Percentiles rank a stretch among this genome's conserved stretches.
These are phyloP conservation scores for Aurelia aurita complex sp. Pacific DNA, from an alignment of 30 jellyfish, hydroid and myxozoan genomes.

Conservation along the genomic window DNA sequence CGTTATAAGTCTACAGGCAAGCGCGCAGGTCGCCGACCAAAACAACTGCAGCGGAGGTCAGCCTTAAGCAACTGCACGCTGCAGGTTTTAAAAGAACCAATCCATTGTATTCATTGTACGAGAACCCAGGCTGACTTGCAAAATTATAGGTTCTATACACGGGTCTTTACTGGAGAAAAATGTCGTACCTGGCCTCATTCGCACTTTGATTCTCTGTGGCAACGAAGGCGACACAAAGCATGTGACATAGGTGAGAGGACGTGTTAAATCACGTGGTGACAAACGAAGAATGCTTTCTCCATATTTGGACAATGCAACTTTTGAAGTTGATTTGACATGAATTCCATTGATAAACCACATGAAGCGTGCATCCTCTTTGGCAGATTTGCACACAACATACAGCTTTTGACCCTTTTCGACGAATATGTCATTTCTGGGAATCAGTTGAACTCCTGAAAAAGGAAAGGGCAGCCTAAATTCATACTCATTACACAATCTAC, in stretches of 20 bases:
- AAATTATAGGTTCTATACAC: background rate
- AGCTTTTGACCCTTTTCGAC: constrained; percentile 10
- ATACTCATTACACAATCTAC: too few relatives aligned
- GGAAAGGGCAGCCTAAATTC: too few relatives aligned
- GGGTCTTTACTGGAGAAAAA: background rate
- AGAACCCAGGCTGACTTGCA: too few relatives aligned
- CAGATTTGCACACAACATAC: constrained; percentile 18
- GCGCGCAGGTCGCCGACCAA: too few relatives aligned
- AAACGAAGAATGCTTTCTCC: constrained; percentile 20
- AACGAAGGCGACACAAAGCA: constrained; percentile 35
- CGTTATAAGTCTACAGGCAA: too few relatives aligned
- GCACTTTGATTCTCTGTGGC: constrained; percentile 19
- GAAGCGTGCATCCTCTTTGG: background rate
- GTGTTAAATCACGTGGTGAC: constrained; percentile 13
- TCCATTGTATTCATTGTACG: too few relatives aligned
- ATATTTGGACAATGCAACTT: background rate
- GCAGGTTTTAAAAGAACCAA: too few relatives aligned
- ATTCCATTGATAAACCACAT: constrained; percentile 40
- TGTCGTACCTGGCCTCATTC: background rate
- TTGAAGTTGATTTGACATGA: constrained; percentile 4
- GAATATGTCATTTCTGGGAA: constrained; percentile 25
- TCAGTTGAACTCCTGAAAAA: constrained; percentile 26
- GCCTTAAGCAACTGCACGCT: too few relatives aligned
- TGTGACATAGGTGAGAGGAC: constrained; percentile 6
- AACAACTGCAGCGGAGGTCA: too few relatives aligned